phyloP scores from a whole-genome alignment of 92 coral and sea anemone genomes.

The Metridium senile region DNA sequence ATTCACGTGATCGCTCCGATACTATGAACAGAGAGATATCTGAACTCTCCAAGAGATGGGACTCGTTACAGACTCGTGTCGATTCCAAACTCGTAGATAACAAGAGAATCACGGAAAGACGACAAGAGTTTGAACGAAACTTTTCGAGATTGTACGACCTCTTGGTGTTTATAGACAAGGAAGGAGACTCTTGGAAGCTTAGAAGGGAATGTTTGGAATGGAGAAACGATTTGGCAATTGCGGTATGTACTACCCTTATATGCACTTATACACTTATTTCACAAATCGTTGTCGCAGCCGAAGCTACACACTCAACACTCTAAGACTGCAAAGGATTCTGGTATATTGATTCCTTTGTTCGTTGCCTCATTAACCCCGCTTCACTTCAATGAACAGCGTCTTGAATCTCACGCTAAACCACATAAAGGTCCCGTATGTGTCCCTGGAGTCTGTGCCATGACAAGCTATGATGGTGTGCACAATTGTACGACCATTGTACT shows the following conservation, averaged over 20 bases:
- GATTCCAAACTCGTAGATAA: constrained; percentile 40
- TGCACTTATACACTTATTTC: too few species aligned
- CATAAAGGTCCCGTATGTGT: too few species aligned
- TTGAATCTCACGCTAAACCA: too few species aligned
- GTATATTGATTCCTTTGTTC: too few species aligned
- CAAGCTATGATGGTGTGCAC: too few species aligned
- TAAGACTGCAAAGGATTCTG: too few species aligned
- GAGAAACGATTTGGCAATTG: constrained; percentile 16
- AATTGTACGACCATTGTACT: too few species aligned
- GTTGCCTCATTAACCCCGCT: too few species aligned
- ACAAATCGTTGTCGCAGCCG: too few species aligned
- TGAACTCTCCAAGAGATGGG: constrained; percentile 31
- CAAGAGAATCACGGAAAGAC: constrained; percentile 36
- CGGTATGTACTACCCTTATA: constrained; percentile 24
- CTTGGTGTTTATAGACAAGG: constrained; percentile 20
- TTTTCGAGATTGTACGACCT: constrained; percentile 24
- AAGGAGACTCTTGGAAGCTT: constrained; percentile 25
- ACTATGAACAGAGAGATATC: constrained; percentile 38
- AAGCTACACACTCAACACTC: too few species aligned
- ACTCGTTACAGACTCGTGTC: constrained; percentile 22
- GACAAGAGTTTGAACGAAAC: constrained; percentile 45
- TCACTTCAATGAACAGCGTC: too few species aligned
- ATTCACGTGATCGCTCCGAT: constrained; percentile 34
- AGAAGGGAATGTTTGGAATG: neutral
- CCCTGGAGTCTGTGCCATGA: too few species aligned